Conservation (phyloP, 2,888 invertebrate species). For the Drosophila anceps region DNA sequence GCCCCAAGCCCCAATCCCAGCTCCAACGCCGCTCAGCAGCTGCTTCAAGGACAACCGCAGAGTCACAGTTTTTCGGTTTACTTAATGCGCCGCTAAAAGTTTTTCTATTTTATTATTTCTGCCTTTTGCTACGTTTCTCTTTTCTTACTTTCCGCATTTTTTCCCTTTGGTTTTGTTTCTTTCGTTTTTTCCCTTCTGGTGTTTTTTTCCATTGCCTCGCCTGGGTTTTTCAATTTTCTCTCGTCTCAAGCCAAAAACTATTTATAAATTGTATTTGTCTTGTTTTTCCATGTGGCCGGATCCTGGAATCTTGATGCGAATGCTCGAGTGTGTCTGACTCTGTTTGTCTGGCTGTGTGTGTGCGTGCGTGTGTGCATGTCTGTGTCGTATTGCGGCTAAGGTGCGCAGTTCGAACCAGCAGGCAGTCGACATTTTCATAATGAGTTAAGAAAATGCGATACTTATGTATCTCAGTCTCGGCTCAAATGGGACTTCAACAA, state of each 20-base stretch:
- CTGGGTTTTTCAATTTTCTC: slow-evolving; percentile 74
- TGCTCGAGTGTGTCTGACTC: slow-evolving; percentile 9
- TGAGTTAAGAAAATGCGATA: slow-evolving; percentile 44
- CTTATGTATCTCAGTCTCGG: neutral
- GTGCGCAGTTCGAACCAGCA: slow-evolving; percentile 25
- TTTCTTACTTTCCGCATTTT: slow-evolving; percentile 2
- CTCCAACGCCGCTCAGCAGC: slow-evolving; percentile 10
- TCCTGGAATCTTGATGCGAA: slow-evolving; percentile 36
- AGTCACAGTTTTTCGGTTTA: slow-evolving; percentile 80
- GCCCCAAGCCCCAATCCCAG: slow-evolving; percentile 4
- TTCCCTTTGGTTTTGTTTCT: neutral
- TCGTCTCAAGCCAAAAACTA: slow-evolving; percentile 72
- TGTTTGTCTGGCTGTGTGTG: neutral
- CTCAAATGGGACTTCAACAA: slow-evolving; percentile 13
- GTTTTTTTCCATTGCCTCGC: slow-evolving; percentile 17
- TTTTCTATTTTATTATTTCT: slow-evolving; percentile 80
- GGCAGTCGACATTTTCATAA: slow-evolving; percentile 44
- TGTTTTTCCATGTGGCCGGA: slow-evolving; percentile 58
- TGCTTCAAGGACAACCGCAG: slow-evolving; percentile 79
- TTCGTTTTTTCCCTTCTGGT: neutral
- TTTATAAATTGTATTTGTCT: slow-evolving; percentile 78
- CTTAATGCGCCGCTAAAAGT: slow-evolving; percentile 81
- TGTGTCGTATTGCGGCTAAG: slow-evolving; percentile 23
- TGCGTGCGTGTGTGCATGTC: slow-evolving; percentile 16
- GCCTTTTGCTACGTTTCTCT: slow-evolving; percentile 56